Base-by-base conservation (phyloP, 2,888 invertebrate species). In the Psylliodes chrysocephalus region DNA sequence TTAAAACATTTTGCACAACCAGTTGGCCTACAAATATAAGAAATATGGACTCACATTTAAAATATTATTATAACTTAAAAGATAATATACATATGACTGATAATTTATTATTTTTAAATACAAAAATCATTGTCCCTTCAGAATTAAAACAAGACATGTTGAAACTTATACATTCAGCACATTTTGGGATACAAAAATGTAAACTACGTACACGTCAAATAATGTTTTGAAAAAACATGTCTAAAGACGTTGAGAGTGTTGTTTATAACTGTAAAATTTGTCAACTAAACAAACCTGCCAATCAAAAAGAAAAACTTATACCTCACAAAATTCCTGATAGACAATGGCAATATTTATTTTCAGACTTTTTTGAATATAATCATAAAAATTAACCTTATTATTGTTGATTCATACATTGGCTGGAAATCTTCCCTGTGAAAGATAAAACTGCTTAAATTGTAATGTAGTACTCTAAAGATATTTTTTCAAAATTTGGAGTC, bases 131-230 rank as follows among this genome's bases (percentile, higher is more conserved):
- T n/a, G 63, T 73, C 12, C 73, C 74, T n/a, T 19, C 15, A 40
- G 18, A 49, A 10, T 59, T 72, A 25, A 59, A 67, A 33, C 40
- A 60, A 17, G 35, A 64, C 5, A 66, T 70, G 57, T 22, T 75
- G 7, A 46, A 64, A 46, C 28, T 70, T 6, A 61, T 75, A 8
- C 76, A 74, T 64, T 67, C 61, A 63, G 38, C 73, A 15, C 73
- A 76, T 60, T 64, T 74, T 33, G 74, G 74, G 12, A 67, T 73
- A 25, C 70, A 70, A 59, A 75, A 77, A 63, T 71, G 66, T 10
- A 74, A 72, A 64, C 65, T 19, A 28, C 10, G 63, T 42, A 49
- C 59, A 10, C 22, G 64, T 42, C 55, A 67, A 42, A 53, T 73
- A 42, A 47, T 74, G 25, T 71, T 71, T 68, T 75, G 75, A 73